Evolutionary conservation across 2,888 invertebrate species (phyloP), one percentile per base, ranked within the genome.

Genomic region (Alsophila aescularia): DNA sequence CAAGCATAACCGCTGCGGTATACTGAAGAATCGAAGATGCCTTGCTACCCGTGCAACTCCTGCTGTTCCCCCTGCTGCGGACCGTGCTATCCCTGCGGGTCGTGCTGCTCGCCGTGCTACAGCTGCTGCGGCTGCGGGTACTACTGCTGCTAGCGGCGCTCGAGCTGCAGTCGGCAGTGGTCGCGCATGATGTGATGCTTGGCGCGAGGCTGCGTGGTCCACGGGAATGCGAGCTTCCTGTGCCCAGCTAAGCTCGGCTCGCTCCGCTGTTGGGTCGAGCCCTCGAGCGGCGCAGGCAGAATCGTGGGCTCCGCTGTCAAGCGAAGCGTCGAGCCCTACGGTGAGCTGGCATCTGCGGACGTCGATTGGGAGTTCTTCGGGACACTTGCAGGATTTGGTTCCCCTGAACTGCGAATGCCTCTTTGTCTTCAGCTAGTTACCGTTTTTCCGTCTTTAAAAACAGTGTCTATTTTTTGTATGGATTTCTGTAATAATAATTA

Each of bases 41-140:
- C 82, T 81, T 77, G 79, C 73, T 74, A 74, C 50, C 75, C 78
- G 47, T 75, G 76, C 47, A 58, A 62, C 14, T 55, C 72, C 2
- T 73, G 73, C 49, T 79, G 67, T 58, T 60, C 66, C 16, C 69
- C 78, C 0, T 77, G 77, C 72, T 77, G 75, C 58, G 66, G 69
- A 18, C 76, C 81, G 0, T 76, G 78, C 55, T 77, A 77, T 50
- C 65, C 76, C 18, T 75, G 77, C 56, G 59, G 71, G 2, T 75
- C 83, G 9, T 82, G 81, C 66, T 80, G 72, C 62, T 70, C 71
- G 1, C 75, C 78, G 14, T 81, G 79, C 67, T 74, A 65, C 36
- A 69, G 72, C 0, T 75, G 74, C 70, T 77, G 75, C 54, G 67
- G 70, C 53, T 69, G 27, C 69, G 5, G 77, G 64, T 73, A 66